Conservation (phyloP, 1,140 invertebrate genomes). For the Drosophila takahashii region DNA sequence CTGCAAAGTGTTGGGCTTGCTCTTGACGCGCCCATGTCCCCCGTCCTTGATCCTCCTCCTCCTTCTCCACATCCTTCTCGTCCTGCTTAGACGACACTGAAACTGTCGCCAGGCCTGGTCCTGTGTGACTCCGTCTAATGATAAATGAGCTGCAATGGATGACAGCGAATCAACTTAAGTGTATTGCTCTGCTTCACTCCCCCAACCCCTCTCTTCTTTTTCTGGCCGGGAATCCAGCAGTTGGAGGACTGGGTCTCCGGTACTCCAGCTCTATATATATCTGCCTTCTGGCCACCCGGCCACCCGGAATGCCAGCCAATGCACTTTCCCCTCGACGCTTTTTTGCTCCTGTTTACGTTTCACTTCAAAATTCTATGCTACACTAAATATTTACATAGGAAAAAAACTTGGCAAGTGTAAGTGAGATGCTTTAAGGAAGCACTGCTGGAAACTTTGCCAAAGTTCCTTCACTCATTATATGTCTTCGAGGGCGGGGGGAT, state of each 20-base stretch:
- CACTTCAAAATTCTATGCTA: slow-evolving; percentile 78
- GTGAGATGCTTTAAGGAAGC: slow-evolving; percentile 66
- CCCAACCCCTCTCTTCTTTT: slow-evolving; percentile 28
- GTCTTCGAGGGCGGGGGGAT: background rate
- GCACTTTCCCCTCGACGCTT: slow-evolving; percentile 68
- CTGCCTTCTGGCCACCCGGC: slow-evolving; percentile 2
- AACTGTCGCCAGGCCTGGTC: slow-evolving; percentile 69
- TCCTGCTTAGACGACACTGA: slow-evolving; percentile 72
- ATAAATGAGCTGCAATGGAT: slow-evolving; percentile 84
- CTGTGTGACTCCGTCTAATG: slow-evolving; percentile 80
- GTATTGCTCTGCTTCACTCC: slow-evolving; percentile 80
- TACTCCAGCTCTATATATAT: slow-evolving; percentile 7
- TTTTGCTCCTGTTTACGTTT: slow-evolving; percentile 77
- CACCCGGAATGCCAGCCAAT: slow-evolving; percentile 51
- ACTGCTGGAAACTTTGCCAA: slow-evolving; percentile 32
- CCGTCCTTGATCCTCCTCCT: slow-evolving; percentile 18
- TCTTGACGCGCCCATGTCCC: slow-evolving; percentile 68
- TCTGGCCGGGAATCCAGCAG: background rate
- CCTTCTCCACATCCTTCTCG: background rate
- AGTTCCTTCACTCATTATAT: slow-evolving; percentile 55
- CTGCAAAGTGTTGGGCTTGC: slow-evolving; percentile 74
- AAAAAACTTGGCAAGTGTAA: slow-evolving; percentile 64
- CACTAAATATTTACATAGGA: slow-evolving; percentile 78
- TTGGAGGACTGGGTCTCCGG: background rate
- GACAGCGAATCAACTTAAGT: slow-evolving; percentile 84